A percentile compares a stretch with the other conserved stretches of the same genome.
Evolutionary conservation across 1,140 invertebrate genomes (phyloP).

Genomic region (Cotesia chilonis): DNA sequence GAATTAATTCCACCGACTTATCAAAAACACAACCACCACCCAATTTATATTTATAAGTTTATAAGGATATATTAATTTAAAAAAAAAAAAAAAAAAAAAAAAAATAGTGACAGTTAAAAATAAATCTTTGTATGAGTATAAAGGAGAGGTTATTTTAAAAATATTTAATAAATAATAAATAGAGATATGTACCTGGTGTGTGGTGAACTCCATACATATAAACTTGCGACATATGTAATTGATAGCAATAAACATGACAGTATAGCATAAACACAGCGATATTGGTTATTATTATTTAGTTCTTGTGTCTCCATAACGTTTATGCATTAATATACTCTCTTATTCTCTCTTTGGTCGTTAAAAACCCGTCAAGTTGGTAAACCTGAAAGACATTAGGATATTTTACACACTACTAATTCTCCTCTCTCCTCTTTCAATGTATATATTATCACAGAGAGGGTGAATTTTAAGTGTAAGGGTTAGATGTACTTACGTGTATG

Average conservation of each 20-base stretch:
- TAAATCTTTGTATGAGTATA: too few relatives aligned
- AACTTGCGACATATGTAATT: slow-evolving; percentile 79
- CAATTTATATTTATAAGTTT: too few relatives aligned
- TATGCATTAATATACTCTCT: too few relatives aligned
- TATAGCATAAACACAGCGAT: slow-evolving; percentile 59
- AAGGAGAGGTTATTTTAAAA: too few relatives aligned
- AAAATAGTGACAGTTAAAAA: too few relatives aligned
- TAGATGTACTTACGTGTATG: slow-evolving; percentile 36
- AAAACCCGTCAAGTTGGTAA: slow-evolving; percentile 12
- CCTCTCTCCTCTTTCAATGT: neutral
- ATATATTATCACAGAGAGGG: neutral
- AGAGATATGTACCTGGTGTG: slow-evolving; percentile 71
- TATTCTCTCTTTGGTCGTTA: neutral
- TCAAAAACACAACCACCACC: too few relatives aligned
- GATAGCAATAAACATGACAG: slow-evolving; percentile 77
- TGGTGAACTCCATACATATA: slow-evolving; percentile 83
- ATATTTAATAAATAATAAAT: slow-evolving; percentile 48
- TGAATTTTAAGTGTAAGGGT: slow-evolving; percentile 34
- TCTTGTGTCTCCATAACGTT: slow-evolving; percentile 10
- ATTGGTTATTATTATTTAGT: slow-evolving; percentile 48
- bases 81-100: too few relatives aligned
- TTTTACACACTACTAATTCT: neutral
- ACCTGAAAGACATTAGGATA: neutral
- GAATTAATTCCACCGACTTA: too few relatives aligned
- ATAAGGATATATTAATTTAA: too few relatives aligned